Evolutionary conservation across 2,113 vertebrate genomes (phyloP), one percentile per base, ranked within the genome.

Genomic region (Zeus faber): DNA sequence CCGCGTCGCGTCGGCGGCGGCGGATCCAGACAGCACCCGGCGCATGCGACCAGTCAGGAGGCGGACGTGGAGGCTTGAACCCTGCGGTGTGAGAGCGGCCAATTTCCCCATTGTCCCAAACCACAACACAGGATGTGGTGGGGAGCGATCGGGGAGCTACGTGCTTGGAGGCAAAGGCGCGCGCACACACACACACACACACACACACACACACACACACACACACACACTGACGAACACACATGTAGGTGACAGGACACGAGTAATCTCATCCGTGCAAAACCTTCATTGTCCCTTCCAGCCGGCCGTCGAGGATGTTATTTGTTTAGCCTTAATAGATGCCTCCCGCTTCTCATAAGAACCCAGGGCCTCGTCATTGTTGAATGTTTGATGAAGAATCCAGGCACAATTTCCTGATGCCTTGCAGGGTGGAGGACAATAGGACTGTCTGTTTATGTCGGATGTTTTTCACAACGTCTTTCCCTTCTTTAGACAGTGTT

Each of bases 111-210:
- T 81, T n/a, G 74, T 83, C 47, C 48, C 44, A 9, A 49, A 67
- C 82, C 83, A 68, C 70, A 83, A 74, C 68, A 72, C 80, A 80
- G 84, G 85, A 87, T 88, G 80, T 77, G 86, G 85, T 47, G 49
- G 68, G 77, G 72, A 77, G 57, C 69, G 72, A 79, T 77, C 49
- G 41, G 43, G 67, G 59, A 65, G 48, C 57, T 65, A 60, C 58
- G 58, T 48, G 48, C 56, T 50, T 63, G 71, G 67, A 70, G 6
- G 27, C 46, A 27, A 62, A 53, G 37, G 50, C 40, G 23, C 23
- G 20, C 41, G n/a, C 2, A 11, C 13, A 24, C n/a, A 23, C 58
- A 41, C 39, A 72, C 23, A 41, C 17, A 21, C 41, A 45, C 18
- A 45, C 22, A 47, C 22, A 47, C 45, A 47, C 45, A 47, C 45